Percentiles rank a stretch among this genome's conserved stretches.
These are phyloP conservation scores for Dasyprocta punctata DNA, from an alignment of 2,113 vertebrate genomes.

Conservation along the genomic window DNA sequence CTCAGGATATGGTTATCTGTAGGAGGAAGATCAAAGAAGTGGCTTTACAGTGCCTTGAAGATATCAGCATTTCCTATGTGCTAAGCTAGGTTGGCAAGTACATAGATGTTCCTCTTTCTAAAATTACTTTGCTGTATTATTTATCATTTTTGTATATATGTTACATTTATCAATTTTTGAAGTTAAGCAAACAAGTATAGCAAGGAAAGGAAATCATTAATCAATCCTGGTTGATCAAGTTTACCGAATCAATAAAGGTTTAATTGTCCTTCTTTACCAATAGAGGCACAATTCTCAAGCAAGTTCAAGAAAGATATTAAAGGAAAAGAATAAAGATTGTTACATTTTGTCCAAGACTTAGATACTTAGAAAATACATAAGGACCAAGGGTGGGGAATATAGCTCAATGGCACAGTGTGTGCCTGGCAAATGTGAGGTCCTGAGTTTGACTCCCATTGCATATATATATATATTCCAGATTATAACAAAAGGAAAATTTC, in stretches of 20 bases:
- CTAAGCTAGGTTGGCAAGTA: neutral
- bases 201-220: slow-evolving; percentile 24
- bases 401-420: too few relatives aligned
- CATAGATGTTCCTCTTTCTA: neutral
- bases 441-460: too few relatives aligned
- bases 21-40: neutral
- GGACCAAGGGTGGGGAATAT: neutral
- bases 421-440: too few relatives aligned
- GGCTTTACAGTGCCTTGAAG: neutral
- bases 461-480: too few relatives aligned
- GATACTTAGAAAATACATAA: neutral
- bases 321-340: neutral
- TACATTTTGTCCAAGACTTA: neutral
- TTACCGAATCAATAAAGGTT: neutral
- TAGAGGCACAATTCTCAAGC: neutral
- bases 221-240: neutral
- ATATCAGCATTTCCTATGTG: neutral
- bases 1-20: neutral
- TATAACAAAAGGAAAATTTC: neutral
- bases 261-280: slow-evolving; percentile 1
- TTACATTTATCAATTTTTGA: neutral
- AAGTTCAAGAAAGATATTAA: neutral
- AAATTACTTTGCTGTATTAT: neutral
- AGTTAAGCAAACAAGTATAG: neutral
- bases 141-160: neutral